Conservation (phyloP, 2,888 invertebrate genomes). For the Sminthurinus aureus region DNA sequence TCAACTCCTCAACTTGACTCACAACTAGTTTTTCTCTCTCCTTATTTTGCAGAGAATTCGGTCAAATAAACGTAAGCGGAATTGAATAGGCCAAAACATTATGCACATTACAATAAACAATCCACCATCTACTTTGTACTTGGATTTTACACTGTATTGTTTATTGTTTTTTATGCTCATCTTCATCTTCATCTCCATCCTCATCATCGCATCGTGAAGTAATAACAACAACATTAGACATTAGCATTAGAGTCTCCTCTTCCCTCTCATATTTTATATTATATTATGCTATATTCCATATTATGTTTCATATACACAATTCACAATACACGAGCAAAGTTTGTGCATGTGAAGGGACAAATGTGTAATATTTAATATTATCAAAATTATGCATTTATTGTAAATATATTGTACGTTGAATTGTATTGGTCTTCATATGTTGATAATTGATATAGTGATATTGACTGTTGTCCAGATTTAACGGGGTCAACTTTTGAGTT, state of each 20-base stretch:
- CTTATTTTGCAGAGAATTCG: constrained; percentile 32
- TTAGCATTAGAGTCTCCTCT: no score
- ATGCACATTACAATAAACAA: neutral
- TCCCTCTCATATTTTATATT: no score
- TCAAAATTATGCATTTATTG: neutral
- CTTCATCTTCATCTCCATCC: no score
- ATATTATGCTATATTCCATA: no score
- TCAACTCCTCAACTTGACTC: constrained; percentile 26
- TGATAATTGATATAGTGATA: no score
- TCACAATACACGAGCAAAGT: neutral
- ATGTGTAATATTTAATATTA: neutral
- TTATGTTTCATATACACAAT: no score
- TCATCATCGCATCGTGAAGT: no score
- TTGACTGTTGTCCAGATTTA: constrained; percentile 42
- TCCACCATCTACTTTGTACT: no score
- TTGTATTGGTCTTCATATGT: no score
- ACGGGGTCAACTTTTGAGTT: constrained; percentile 48
- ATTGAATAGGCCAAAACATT: constrained; percentile 13
- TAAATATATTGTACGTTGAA: neutral
- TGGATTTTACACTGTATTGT: no score
- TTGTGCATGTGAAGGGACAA: neutral
- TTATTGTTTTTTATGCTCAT: no score
- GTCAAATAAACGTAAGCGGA: constrained; percentile 35
- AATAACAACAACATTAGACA: no score
- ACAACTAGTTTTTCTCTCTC: constrained; percentile 28